These are phyloP conservation scores for Pyralis farinalis DNA, from an alignment of 2,888 invertebrate genomes.

Conservation along the genomic window DNA sequence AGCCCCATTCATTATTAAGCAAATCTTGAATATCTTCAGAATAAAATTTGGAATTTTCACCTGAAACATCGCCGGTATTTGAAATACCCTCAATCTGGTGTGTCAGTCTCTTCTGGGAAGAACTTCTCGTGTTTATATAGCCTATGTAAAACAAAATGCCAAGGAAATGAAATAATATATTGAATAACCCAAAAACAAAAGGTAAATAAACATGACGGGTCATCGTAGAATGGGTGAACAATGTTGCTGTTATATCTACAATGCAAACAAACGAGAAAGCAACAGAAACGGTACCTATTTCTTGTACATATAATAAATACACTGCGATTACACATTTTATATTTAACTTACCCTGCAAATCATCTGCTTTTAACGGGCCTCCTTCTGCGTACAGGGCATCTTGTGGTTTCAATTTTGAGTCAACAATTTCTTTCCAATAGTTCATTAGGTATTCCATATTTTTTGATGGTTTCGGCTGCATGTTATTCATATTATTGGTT, in stretches of 20 bases:
- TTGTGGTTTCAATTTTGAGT: slow-evolving; percentile 52
- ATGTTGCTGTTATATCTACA: slow-evolving; percentile 47
- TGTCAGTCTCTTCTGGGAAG: slow-evolving; percentile 32
- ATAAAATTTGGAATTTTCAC: slow-evolving; percentile 74
- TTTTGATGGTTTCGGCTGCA: slow-evolving; percentile 41
- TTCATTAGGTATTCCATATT: slow-evolving; percentile 70
- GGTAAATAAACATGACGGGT: slow-evolving; percentile 34
- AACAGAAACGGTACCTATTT: slow-evolving; percentile 46
- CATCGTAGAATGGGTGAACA: slow-evolving; percentile 44
- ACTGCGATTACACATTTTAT: no score
- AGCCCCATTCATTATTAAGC: slow-evolving; percentile 86
- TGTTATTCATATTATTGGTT: slow-evolving; percentile 8
- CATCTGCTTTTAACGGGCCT: slow-evolving; percentile 62
- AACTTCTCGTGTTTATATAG: slow-evolving; percentile 34
- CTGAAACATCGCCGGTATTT: slow-evolving; percentile 74
- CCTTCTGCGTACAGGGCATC: slow-evolving; percentile 66
- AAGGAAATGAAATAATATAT: slow-evolving; percentile 34
- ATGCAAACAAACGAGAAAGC: slow-evolving; percentile 58
- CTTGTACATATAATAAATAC: slow-evolving; percentile 16
- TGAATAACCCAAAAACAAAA: slow-evolving; percentile 37
- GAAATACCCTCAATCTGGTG: slow-evolving; percentile 51
- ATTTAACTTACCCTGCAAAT: slow-evolving; percentile 53
- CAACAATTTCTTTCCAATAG: slow-evolving; percentile 57
- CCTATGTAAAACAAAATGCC: slow-evolving; percentile 38
- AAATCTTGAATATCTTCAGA: slow-evolving; percentile 80